Base-by-base conservation (phyloP, 2,888 invertebrate genomes). In the Geophilus truncorum region DNA sequence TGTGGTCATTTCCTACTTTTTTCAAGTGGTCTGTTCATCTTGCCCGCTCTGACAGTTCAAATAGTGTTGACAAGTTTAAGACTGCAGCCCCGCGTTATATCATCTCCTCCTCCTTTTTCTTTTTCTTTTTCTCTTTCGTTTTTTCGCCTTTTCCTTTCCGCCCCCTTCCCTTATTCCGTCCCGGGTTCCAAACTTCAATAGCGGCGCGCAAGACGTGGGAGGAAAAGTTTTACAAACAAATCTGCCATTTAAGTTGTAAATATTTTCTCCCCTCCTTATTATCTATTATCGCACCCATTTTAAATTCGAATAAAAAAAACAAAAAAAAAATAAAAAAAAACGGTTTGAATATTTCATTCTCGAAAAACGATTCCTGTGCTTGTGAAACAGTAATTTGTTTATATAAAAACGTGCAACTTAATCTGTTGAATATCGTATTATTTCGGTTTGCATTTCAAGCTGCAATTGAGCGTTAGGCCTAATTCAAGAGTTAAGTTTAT, bases 21-120 rank as follows among this genome's bases (percentile, higher is more conserved):
- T 62, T n/a, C 57, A 62, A 62, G 57, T 62, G 57, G 21, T 62
- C 57, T 62, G 57, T 62, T 62, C 57, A 62, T 62, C 57, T 62
- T 62, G 18, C 10, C 57, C 21, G 23, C 21, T 23, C 23, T 62
- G 57, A 62, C 57, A 62, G 57, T 62, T 62, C 57, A 62, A 62
- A 62, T 62, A 62, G 57, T 62, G 57, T 62, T 62, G 57, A 62
- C 57, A 62, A 62, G 57, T 62, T 62, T 62, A 62, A 62, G 57
- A 62, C 57, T 62, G 23, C 57, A 62, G 21, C 23, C 57, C 18
- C 57, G 57, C 57, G 57, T 62, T 62, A 62, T 62, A 62, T 62
- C 57, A 62, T 62, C n/a, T 62, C 18, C 57, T 62, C 21, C 23
- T 62, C 18, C 18, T 62, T 62, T n/a, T n/a, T n/a, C n/a, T n/a